Base-by-base conservation (phyloP, 1,140 invertebrate species). In the Babylonia areolata region DNA sequence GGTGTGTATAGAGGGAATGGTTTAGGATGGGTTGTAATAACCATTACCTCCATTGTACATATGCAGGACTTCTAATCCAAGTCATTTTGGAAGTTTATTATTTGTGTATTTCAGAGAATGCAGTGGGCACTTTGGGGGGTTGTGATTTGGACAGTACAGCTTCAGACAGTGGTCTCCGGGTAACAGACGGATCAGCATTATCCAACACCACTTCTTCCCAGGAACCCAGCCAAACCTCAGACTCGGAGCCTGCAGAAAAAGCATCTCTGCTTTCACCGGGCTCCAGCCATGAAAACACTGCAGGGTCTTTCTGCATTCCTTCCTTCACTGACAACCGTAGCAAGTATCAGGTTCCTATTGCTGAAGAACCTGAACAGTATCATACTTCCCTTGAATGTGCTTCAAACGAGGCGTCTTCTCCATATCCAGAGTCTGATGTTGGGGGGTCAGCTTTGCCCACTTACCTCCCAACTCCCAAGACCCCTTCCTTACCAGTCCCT, bases 401-500 rank as follows among this genome's bases (percentile, higher is more conserved):
- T 17, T 23, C 33, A n/a, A 46, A 31, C 17, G 15, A 46, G 39
- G 40, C n/a, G n/a, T 15, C 12, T n/a, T 39, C 81, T 71, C 31
- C 2, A 12, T 69, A 84, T 37, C 37, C 31, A 28, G 1, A 64
- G n/a, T 1, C 23, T 28, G 40, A 46, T 28, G 64, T 35, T 42
- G 82, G 35, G 9, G 9, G 39, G 11, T 40, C 46, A 2, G 35
- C 37, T 9, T 58, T 84, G 23, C 82, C 82, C 3, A 73, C 69
- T 9, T 75, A 84, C 33, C 64, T 46, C 15, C 82, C 82, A 28
- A 84, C 82, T n/a, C 85, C 64, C 54, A 86, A 88, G 83, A 87
- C 78, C 33, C 77, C 71, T 81, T 86, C 79, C 51, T 79, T 77
- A 75, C 89, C 82, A 83, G 86, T 58, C 81, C 81, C 54, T 39